These are phyloP conservation scores for Marcusenius ussheri DNA, from an alignment of 2,113 vertebrate species.

Conservation along the genomic window DNA sequence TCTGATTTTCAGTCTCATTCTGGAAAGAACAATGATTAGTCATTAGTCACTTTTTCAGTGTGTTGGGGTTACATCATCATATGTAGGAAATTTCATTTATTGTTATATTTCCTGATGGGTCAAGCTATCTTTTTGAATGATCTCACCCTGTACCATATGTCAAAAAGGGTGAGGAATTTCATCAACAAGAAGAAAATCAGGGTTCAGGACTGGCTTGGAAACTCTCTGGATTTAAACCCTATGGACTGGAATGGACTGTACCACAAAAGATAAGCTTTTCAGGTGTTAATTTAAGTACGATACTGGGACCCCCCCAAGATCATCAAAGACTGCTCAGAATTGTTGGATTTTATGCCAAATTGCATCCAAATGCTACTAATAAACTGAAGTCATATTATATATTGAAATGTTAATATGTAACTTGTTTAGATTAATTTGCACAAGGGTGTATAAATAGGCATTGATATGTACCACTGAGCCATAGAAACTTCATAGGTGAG, in stretches of 20 bases:
- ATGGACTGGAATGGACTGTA: background rate
- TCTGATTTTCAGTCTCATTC: background rate
- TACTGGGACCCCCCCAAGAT: background rate
- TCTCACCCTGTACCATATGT: background rate
- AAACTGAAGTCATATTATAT: background rate
- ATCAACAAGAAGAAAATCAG: background rate
- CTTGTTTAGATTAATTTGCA: background rate
- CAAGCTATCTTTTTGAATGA: background rate
- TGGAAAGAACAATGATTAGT: background rate
- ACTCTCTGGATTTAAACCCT: background rate
- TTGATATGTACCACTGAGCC: background rate
- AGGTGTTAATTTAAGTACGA: background rate
- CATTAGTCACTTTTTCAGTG: background rate
- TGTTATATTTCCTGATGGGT: background rate
- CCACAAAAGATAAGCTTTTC: background rate
- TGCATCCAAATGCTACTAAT: background rate
- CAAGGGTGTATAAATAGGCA: background rate
- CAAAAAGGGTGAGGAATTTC: background rate
- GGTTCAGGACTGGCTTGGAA: background rate
- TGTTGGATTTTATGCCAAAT: background rate
- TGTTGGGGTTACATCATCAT: background rate
- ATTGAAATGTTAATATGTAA: background rate
- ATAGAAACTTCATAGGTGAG: background rate
- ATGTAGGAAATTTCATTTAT: background rate
- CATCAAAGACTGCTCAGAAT: background rate